These are phyloP conservation scores for Ptychochromis oligacanthus DNA, from an alignment of 2,113 vertebrate species.

Conservation along the genomic window DNA sequence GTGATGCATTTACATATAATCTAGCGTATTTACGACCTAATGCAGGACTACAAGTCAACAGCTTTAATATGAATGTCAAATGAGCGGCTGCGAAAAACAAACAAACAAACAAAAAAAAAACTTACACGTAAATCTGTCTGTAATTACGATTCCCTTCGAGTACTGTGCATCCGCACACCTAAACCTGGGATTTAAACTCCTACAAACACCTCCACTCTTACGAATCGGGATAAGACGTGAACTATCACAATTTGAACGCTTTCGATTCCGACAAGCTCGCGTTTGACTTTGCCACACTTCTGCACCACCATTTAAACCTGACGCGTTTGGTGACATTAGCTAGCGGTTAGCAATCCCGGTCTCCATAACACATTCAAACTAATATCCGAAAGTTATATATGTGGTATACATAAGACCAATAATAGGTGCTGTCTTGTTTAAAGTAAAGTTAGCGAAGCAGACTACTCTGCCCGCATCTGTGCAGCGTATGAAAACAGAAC, in stretches of 20 bases:
- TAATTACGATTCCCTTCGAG: constrained; percentile 13
- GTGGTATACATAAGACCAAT: rapidly evolving
- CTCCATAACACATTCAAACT: constrained; percentile 13
- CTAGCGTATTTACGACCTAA: neutral
- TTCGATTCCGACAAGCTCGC: neutral
- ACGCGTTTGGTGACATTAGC: constrained; percentile 38
- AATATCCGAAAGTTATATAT: neutral
- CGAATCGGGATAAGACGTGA: neutral
- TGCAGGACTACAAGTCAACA: neutral
- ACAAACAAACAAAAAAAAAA: no score
- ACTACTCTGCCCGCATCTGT: constrained; percentile 15
- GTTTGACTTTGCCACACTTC: constrained; percentile 31
- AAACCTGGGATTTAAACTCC: neutral
- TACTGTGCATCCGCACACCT: neutral
- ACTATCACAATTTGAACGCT: neutral
- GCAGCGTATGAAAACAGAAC: constrained; percentile 22
- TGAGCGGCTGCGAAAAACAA: neutral
- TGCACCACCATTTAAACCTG: constrained; percentile 58
- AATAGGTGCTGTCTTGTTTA: neutral
- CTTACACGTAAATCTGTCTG: neutral
- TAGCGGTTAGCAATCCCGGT: constrained; percentile 47
- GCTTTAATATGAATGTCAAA: neutral
- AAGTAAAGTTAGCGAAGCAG: neutral
- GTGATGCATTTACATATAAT: neutral
- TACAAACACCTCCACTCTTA: neutral